phyloP scores from a whole-genome alignment of 2,888 invertebrate genomes.

The Magallana nippona region DNA sequence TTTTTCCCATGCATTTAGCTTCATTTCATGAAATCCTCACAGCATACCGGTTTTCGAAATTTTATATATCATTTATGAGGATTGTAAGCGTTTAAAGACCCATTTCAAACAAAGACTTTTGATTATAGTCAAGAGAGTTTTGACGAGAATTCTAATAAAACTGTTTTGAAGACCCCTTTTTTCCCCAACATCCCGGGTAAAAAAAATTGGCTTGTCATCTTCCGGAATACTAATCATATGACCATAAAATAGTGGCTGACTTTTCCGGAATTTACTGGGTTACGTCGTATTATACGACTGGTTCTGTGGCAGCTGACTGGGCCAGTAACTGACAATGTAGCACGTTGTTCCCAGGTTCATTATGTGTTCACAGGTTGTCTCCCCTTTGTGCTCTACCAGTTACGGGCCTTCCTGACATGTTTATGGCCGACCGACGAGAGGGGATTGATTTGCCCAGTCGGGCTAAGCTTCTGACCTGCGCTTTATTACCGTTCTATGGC shows the following conservation, averaged over 20 bases:
- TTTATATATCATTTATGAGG: too few species aligned
- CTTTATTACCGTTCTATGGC: conserved; percentile 13
- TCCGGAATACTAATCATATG: too few species aligned
- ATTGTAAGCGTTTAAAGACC: too few species aligned
- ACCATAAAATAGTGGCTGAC: neutral
- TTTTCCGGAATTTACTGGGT: conserved; percentile 8
- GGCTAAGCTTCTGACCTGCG: neutral
- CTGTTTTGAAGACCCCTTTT: neutral
- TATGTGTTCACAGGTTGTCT: conserved; percentile 23
- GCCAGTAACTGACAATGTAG: neutral
- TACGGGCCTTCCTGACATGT: neutral
- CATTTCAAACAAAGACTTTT: too few species aligned
- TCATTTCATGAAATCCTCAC: too few species aligned
- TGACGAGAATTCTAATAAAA: too few species aligned
- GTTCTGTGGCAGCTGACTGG: neutral
- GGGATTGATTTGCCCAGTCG: conserved; percentile 14
- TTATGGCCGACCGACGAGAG: conserved; percentile 7
- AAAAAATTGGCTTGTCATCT: neutral
- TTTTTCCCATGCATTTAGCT: too few species aligned
- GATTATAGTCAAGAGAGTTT: too few species aligned
- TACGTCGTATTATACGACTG: neutral
- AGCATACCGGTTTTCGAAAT: too few species aligned
- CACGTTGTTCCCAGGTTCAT: conserved; percentile 27
- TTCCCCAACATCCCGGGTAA: neutral
- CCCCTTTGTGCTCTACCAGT: conserved; percentile 24